Evolutionary conservation across 2,888 invertebrate genomes (phyloP).

Genomic region (Junonia oenone): DNA sequence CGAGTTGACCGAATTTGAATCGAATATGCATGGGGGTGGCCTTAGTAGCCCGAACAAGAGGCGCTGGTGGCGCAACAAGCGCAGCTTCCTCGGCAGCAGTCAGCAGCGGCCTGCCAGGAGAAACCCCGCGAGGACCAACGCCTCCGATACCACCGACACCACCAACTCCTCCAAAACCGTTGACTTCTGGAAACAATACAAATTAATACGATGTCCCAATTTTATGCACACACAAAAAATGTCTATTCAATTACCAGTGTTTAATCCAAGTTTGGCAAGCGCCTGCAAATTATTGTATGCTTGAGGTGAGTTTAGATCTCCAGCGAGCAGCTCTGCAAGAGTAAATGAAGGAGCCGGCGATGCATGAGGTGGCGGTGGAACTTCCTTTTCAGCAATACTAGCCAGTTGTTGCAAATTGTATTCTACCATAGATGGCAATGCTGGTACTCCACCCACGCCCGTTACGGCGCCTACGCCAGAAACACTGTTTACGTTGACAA

Average conservation of each 20-base stretch:
- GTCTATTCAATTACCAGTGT: slow-evolving; percentile 75
- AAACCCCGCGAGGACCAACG: slow-evolving; percentile 75
- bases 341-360: slow-evolving; percentile 84
- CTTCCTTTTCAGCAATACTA: slow-evolving; percentile 86
- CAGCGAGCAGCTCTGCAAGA: slow-evolving; percentile 87
- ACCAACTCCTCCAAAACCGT: slow-evolving; percentile 66
- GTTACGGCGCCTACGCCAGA: slow-evolving; percentile 48
- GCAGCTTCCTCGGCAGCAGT: slow-evolving; percentile 69
- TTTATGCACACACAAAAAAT: not conserved
- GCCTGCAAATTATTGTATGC: slow-evolving; percentile 94
- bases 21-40: slow-evolving; percentile 92
- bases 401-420: slow-evolving; percentile 92
- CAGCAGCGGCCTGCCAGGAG: slow-evolving; percentile 65
- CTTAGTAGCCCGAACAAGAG: slow-evolving; percentile 83
- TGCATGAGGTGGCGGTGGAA: slow-evolving; percentile 75
- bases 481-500: slow-evolving; percentile 56
- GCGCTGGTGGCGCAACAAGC: slow-evolving; percentile 69
- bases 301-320: slow-evolving; percentile 84
- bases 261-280: slow-evolving; percentile 90
- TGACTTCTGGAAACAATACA: slow-evolving; percentile 54
- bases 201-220: not conserved
- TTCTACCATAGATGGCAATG: slow-evolving; percentile 86
- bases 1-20: slow-evolving; percentile 96
- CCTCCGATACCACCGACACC: slow-evolving; percentile 67
- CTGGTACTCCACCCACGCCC: slow-evolving; percentile 53